Percentiles rank a stretch among this genome's conserved stretches.
Conservation (phyloP, 2,113 vertebrate genomes). For the Vimba vimba region DNA sequence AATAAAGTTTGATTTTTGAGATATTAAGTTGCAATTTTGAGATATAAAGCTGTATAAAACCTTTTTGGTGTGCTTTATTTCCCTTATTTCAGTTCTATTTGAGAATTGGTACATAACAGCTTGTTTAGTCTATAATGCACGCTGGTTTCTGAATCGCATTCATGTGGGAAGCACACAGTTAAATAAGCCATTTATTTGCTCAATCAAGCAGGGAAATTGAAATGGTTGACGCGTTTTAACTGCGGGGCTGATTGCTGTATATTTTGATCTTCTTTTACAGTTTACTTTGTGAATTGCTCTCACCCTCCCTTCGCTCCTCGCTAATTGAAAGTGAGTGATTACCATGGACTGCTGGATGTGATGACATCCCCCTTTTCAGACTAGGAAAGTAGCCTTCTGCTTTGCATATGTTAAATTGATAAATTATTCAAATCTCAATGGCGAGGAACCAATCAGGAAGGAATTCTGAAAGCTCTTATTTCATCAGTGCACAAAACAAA, state of each 20-base stretch:
- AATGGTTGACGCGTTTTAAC: slow-evolving; percentile 44
- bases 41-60: background rate
- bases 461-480: slow-evolving; percentile 34
- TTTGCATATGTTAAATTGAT: slow-evolving; percentile 46
- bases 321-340: slow-evolving; percentile 46
- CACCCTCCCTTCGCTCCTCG: slow-evolving; percentile 20
- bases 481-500: slow-evolving; percentile 29
- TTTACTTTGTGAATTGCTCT: slow-evolving; percentile 37
- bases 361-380: slow-evolving; percentile 39
- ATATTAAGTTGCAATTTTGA: background rate
- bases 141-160: slow-evolving; percentile 40
- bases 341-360: slow-evolving; percentile 26
- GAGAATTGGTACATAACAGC: slow-evolving; percentile 4
- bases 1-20: background rate
- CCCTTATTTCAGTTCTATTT: slow-evolving; percentile 28
- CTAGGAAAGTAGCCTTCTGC: slow-evolving; percentile 37
- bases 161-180: slow-evolving; percentile 34
- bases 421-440: slow-evolving; percentile 39
- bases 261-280: slow-evolving; percentile 50
- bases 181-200: slow-evolving; percentile 51
- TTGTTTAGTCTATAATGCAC: slow-evolving; percentile 45
- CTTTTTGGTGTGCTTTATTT: slow-evolving; percentile 45
- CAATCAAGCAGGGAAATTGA: slow-evolving; percentile 40
- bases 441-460: slow-evolving; percentile 29
- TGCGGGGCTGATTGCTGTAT: slow-evolving; percentile 51